Evolutionary conservation across 2,888 invertebrate species (phyloP).

Genomic region (Fragum fragum): DNA sequence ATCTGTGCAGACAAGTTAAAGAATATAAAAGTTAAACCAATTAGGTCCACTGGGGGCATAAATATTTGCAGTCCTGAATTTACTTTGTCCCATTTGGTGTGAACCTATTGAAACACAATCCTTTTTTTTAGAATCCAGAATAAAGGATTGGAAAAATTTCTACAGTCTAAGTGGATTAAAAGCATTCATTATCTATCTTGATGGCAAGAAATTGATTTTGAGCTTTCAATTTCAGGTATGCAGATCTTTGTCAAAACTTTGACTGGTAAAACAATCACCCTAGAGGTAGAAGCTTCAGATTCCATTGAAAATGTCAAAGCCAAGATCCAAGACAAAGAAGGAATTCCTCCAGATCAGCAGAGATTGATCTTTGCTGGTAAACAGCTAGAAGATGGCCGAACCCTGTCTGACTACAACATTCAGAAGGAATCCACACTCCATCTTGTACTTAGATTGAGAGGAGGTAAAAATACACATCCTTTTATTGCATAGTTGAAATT

Average conservation of each 20-base stretch:
- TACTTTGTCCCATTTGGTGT: too few relatives aligned
- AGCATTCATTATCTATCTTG: too few relatives aligned
- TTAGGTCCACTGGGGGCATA: too few relatives aligned
- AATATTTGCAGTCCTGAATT: too few relatives aligned
- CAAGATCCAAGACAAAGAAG: conserved; percentile 89
- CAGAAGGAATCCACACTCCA: conserved; percentile 98
- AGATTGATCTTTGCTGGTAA: conserved; percentile 97
- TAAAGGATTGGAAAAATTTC: too few relatives aligned
- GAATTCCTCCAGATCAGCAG: conserved; percentile 92
- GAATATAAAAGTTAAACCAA: too few relatives aligned
- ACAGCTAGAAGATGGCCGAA: conserved; percentile 97
- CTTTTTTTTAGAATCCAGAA: too few relatives aligned
- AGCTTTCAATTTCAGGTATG: conserved; percentile 71
- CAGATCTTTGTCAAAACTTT: conserved; percentile 91
- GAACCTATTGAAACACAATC: too few relatives aligned
- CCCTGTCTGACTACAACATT: conserved; percentile 97
- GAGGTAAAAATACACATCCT: conserved; percentile 88
- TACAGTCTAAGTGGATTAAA: too few relatives aligned
- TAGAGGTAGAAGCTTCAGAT: conserved; percentile 92
- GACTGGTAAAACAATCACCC: conserved; percentile 87
- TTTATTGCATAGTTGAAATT: too few relatives aligned
- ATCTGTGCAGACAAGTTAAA: too few relatives aligned
- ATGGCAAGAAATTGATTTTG: too few relatives aligned
- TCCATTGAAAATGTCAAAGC: conserved; percentile 97
- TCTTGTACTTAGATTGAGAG: conserved; percentile 95